Percentiles rank a stretch among this genome's conserved stretches.
phyloP scores from a whole-genome alignment of 2,113 vertebrate species.

The Elaphurus davidianus region DNA sequence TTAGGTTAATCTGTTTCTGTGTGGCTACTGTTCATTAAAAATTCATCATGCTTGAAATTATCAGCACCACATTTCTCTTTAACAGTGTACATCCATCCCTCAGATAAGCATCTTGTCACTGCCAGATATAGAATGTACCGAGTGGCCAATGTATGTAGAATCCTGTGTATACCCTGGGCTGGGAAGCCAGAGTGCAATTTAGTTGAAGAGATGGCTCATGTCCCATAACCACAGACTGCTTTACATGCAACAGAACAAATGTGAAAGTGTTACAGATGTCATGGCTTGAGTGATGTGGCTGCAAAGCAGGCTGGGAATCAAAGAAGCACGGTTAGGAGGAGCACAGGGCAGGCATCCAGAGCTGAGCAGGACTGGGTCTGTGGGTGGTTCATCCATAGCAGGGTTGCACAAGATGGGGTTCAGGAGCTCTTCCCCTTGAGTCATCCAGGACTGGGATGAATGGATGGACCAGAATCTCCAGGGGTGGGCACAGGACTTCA shows the following conservation, averaged over 20 bases:
- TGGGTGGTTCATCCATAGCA: not conserved
- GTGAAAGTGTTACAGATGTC: not conserved
- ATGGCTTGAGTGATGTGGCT: not conserved
- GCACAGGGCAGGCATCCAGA: not conserved
- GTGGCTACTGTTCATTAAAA: not conserved
- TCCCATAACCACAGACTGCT: not conserved
- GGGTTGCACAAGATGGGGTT: not conserved
- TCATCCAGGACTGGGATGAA: not conserved
- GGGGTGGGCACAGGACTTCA: not conserved
- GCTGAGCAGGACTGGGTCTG: not conserved
- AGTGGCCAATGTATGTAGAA: not conserved
- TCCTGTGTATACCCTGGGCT: not conserved
- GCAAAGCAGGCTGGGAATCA: not conserved
- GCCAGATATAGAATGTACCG: not conserved
- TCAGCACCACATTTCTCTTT: not conserved
- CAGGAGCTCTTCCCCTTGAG: not conserved
- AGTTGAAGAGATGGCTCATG: not conserved
- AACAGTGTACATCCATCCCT: not conserved
- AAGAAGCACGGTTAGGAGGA: not conserved
- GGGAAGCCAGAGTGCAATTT: not conserved
- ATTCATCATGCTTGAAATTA: constrained; percentile 8
- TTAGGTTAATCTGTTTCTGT: not conserved
- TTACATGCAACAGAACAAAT: not conserved
- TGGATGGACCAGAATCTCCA: not conserved
- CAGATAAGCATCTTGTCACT: not conserved